Base-by-base conservation (phyloP, 2,797 vertebrate genomes). In the Chaetodon trifasciatus region DNA sequence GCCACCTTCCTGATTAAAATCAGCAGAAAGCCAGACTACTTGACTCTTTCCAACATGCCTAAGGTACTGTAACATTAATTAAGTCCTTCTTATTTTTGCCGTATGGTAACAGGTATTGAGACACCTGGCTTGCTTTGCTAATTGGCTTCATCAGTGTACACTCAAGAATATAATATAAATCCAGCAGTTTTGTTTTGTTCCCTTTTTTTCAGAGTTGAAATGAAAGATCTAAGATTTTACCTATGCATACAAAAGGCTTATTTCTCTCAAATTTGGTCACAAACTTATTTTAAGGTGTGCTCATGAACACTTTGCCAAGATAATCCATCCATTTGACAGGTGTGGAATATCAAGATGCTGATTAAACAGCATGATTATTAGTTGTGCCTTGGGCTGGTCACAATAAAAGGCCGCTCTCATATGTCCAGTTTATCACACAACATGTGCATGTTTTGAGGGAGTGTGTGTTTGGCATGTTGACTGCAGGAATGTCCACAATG, bases 21-120 rank as follows among this genome's bases (percentile, higher is more conserved):
- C 86, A 92, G 65, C 85, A 96, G 97, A 90, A 95, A 97, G 82
- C 85, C 92, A 21, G 86, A 93, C 44, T 94, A 97, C 88, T 95
- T 91, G 76, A 88, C 96, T 83, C 95, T 99, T 71, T 98, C 98
- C 85, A 99, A 99, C 94, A 99, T 99, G 98, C 97, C 97, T 50
- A 95, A 96, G 98, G 98, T 99, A 89, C 28, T 53, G 55, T 74
- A 19, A 60, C 16, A 74, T 60, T n/a, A 13, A 7, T 46, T 12
- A 6, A 32, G 0, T 46, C 6, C 2, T 68, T 37, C 2, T 68
- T 37, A n/a, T 68, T 69, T 58, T 53, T 55, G 24, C 21, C 16
- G 0, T 47, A 64, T 65, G 39, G 13, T 57, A 50, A 55, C 3
- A 55, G 17, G 32, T 50, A 12, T 56, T 57, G 9, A 77, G 76